Base-by-base conservation (phyloP, 2,113 vertebrate genomes). In the Machaerirhynchus nigripectus region DNA sequence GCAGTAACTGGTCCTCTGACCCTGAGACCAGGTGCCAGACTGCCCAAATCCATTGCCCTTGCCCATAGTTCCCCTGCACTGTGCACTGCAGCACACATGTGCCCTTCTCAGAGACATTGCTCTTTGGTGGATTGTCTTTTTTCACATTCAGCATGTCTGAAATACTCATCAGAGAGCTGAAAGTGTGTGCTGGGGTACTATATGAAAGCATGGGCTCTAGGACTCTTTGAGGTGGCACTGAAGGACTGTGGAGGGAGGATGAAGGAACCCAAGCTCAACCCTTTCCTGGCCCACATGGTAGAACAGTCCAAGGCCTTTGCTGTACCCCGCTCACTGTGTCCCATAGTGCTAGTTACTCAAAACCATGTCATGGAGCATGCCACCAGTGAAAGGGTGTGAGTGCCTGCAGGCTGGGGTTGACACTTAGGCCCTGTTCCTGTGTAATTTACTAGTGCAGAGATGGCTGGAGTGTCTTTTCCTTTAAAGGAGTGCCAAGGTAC, bases 361-460 rank as follows among this genome's bases (percentile, higher is more conserved):
- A 84, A 28, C 35, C 13, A 33, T 0, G 0, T 56, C 3, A 8
- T 17, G 26, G 30, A 57, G 11, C 0, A 0, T 24, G 11, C 10
- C 35, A 21, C 14, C 52, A 59, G 5, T 73, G 70, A 56, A 59
- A 64, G 13, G 24, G 14, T 39, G 33, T 37, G 46, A 44, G 37
- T 52, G 50, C 21, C 49, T 27, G 37, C 55, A 63, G 79, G 26
- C 37, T 78, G 31, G 23, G 61, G 37, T 31, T 84, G 5, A 0
- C 57, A 31, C 47, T 75, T 35, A 8, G 19, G 44, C 16, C 23
- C 30, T 79, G 47, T 23, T 55, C 50, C 56, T 27, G 11, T 37
- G 73, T 46, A 37, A 35, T 31, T 23, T 70, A 17, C 20, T 28
- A 12, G 31, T 18, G 14, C 23, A 47, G 65, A n/a, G 47, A 12